Evolutionary conservation across 2,888 invertebrate species (phyloP), one percentile per base, ranked within the genome.

Genomic region (Erannis defoliaria): DNA sequence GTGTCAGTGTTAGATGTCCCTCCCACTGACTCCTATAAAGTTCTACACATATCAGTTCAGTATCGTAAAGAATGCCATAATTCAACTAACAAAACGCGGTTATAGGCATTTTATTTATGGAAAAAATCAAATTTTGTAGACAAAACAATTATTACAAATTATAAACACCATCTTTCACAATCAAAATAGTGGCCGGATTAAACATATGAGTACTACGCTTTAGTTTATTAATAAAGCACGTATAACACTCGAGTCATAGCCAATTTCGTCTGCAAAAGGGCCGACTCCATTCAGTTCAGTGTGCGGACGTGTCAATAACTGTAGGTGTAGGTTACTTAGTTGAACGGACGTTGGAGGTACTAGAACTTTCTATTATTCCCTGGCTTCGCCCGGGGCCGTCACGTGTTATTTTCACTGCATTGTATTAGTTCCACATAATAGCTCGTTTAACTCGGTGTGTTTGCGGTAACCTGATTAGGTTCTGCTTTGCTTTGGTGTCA

Each of bases 331-430:
- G 29, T 48, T 43, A 38, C 33, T 37, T 37, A 53, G 37, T 53
- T 61, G 26, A 55, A 67, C 57, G 38, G 54, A 58, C 62, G 66
- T 66, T 57, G 51, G 12, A 23, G 62, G 23, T 53, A 33, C 33
- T 33, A 23, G 50, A 61, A 61, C 74, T 74, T 73, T 74, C 74
- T 72, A 73, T 64, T 65, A 65, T 66, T 66, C 60, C 64, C 62
- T 53, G 58, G 50, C 51, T 70, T 66, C 64, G 62, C 67, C 70
- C 49, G 58, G 51, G 63, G 64, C 71, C 26, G 42, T 67, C 65
- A 62, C 67, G 63, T 57, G 56, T 61, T 55, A 63, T 63, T 70
- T 68, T 66, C 65, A 56, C 57, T 62, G 48, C 33, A 29, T 67
- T 64, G 57, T 59, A 53, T 64, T 64, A 64, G 61, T 64, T 59